These are phyloP conservation scores for Drosophila birchii DNA, from an alignment of 2,888 invertebrate species.

Conservation along the genomic window DNA sequence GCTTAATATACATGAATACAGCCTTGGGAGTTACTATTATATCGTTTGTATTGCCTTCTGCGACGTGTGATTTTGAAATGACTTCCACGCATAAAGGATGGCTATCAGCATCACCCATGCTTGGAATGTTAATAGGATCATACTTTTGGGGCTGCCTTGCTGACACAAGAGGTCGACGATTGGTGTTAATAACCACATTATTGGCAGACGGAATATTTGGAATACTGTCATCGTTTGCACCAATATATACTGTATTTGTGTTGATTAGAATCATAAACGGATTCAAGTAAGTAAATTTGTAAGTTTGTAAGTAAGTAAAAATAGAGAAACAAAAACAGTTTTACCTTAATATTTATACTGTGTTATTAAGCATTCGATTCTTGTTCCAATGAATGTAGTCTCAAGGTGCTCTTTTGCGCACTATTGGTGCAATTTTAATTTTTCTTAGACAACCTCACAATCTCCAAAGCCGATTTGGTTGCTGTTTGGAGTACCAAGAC, in stretches of 20 bases:
- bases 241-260: constrained; percentile 90
- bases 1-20: constrained; percentile 92
- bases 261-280: constrained; percentile 91
- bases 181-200: constrained; percentile 90
- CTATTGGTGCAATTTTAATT: no score
- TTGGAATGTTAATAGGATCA: constrained; percentile 93
- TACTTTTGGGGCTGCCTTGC: constrained; percentile 94
- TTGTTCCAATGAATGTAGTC: no score
- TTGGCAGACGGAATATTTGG: constrained; percentile 91
- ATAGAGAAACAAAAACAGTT: no score
- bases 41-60: constrained; percentile 93
- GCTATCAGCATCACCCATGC: constrained; percentile 91
- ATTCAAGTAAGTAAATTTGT: constrained; percentile 93
- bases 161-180: constrained; percentile 92
- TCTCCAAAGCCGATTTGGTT: no score
- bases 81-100: constrained; percentile 91
- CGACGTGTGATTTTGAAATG: constrained; percentile 93
- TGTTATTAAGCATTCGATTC: no score
- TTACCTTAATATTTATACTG: no score
- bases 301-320: no score
- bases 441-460: no score
- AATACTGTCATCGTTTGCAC: constrained; percentile 90
- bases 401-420: no score
- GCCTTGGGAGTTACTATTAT: constrained; percentile 92
- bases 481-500: no score